Percentiles rank a stretch among this genome's conserved stretches.
phyloP scores from a whole-genome alignment of 2,113 vertebrate species.

The Pollachius pollachius region DNA sequence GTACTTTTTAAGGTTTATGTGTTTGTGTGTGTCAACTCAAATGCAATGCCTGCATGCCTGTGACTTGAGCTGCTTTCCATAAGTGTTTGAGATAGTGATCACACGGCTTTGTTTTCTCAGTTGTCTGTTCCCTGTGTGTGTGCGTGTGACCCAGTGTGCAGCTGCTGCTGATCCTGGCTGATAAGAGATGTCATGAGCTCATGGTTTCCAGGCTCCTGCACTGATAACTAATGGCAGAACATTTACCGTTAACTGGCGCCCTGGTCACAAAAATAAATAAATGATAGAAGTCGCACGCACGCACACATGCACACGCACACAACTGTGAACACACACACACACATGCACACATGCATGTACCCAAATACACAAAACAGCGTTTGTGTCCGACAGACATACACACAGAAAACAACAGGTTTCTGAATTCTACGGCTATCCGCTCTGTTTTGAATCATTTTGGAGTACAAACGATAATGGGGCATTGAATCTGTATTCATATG shows the following conservation, averaged over 20 bases:
- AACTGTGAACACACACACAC: not conserved
- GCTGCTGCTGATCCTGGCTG: constrained; percentile 53
- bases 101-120: no score
- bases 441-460: no score
- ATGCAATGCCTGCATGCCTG: not conserved
- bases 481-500: no score
- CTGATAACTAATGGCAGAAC: constrained; percentile 48
- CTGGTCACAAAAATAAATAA: not conserved
- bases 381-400: not conserved
- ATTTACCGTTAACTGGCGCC: constrained; percentile 36
- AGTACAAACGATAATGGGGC: no score
- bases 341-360: not conserved
- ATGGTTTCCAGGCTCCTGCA: constrained; percentile 55
- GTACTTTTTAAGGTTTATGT: constrained; percentile 2
- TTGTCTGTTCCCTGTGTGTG: constrained; percentile 14
- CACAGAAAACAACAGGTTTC: not conserved
- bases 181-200: constrained; percentile 58
- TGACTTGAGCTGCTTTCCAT: not conserved
- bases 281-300: constrained; percentile 2
- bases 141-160: constrained; percentile 46
- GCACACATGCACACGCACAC: not conserved
- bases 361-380: not conserved
- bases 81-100: not conserved
- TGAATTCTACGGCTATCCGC: not conserved
- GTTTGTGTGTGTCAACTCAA: not conserved